Evolutionary conservation across 2,797 vertebrate species (phyloP), one percentile per base, ranked within the genome.

Genomic region (Agapornis canus): DNA sequence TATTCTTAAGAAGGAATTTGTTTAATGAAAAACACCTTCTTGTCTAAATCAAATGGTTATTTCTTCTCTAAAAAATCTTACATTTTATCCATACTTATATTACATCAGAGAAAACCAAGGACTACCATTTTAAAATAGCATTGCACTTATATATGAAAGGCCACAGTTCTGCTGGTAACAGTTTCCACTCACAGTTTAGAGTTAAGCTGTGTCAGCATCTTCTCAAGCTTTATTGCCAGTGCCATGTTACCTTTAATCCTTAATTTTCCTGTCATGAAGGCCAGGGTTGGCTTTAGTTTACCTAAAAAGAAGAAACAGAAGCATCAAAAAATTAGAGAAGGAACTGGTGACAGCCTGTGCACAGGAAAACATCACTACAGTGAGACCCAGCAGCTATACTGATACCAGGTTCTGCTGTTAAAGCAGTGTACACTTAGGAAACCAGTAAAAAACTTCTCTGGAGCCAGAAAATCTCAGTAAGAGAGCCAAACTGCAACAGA

Each of bases 191-290:
- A 99, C 89, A 99, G 98, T 80, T 98, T 99, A 86, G 99, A 96
- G 82, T 97, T 98, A 96, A 99, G 98, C 76, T 98, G 97, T 39
- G 69, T 82, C 98, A 99, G 98, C 91, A 99, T 97, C 96, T 98
- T 99, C 97, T 99, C 99, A 43, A 99, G 96, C 94, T 99, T 99
- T 87, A 99, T 97, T 92, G 99, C 99, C 68, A 99, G 97, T 0
- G 97, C 59, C 98, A 99, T 99, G 97, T 99, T 99, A 31, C 99
- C 99, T 97, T 99, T 99, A 94, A 99, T 99, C 96, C 95, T 98
- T 96, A 99, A 91, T 95, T 99, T 99, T 94, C 99, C 99, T 11
- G 98, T 98, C 99, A 99, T 99, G 97, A 99, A 99, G 47, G 99
- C 99, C 98, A 99, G 85, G 6, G 99, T 98, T 56, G 99, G 99